Evolutionary conservation across 2,113 vertebrate species (phyloP).

Genomic region (Calcarius ornatus): DNA sequence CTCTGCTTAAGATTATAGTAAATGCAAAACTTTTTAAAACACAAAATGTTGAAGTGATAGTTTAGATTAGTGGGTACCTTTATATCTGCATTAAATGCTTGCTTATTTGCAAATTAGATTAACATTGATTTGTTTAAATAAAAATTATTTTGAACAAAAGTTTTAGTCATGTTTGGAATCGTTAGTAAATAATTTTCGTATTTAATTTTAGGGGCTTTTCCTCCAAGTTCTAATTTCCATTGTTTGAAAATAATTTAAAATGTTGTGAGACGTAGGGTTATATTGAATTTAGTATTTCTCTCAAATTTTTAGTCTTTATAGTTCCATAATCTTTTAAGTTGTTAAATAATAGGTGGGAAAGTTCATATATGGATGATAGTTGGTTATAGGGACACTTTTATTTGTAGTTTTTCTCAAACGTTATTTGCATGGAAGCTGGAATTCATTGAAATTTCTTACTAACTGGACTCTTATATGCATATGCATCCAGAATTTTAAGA

Average conservation of each 20-base stretch:
- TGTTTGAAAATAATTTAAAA: not conserved
- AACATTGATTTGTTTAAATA: not conserved
- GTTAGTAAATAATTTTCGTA: not conserved
- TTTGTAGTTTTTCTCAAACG: not conserved
- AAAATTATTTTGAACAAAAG: not conserved
- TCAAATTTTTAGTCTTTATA: not conserved
- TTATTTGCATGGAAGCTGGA: not conserved
- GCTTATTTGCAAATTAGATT: not conserved
- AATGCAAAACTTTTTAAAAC: not conserved
- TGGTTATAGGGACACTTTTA: not conserved
- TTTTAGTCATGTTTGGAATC: not conserved
- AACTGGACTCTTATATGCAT: not conserved
- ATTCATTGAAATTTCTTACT: not conserved
- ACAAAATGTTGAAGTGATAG: not conserved
- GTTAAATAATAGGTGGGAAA: not conserved
- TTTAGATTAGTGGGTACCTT: not conserved
- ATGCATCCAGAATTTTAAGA: not conserved
- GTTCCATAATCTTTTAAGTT: not conserved
- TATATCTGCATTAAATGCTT: not conserved
- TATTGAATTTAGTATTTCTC: not conserved
- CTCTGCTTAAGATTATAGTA: not conserved
- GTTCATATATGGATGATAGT: not conserved
- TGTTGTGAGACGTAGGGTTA: not conserved
- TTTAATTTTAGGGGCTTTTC: fast-evolving
- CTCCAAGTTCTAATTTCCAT: not conserved